Conservation (phyloP, 2,888 invertebrate genomes). For the Lasioglossum malachurum region DNA sequence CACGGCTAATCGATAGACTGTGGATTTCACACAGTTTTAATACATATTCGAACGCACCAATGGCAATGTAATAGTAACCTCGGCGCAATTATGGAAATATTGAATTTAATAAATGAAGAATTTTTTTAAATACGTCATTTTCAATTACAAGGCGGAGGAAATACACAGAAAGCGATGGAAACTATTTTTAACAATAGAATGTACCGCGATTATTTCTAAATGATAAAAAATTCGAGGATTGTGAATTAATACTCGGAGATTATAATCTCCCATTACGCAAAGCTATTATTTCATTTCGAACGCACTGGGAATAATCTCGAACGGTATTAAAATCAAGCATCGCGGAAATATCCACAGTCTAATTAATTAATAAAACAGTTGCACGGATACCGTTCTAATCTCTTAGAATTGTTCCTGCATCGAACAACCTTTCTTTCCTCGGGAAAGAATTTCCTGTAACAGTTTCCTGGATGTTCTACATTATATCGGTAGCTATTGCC, state of each 20-base stretch:
- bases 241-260: neutral
- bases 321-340: neutral
- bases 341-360: neutral
- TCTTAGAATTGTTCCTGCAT: constrained; percentile 64
- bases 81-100: neutral
- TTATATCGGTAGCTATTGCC: neutral
- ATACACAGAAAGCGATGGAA: no score
- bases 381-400: constrained; percentile 54
- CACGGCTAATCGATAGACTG: neutral
- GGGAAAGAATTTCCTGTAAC: constrained; percentile 14
- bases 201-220: neutral
- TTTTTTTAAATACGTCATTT: no score
- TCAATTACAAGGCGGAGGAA: neutral
- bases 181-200: neutral
- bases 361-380: neutral
- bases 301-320: neutral
- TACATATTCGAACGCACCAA: neutral
- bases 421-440: neutral
- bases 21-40: neutral
- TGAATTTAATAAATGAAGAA: no score
- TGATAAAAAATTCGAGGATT: neutral
- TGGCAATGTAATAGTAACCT: neutral
- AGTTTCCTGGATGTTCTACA: constrained; percentile 11
- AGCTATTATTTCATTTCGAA: neutral
- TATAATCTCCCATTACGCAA: neutral